A percentile compares a stretch with the other conserved stretches of the same genome.
Conservation (phyloP, 2,888 invertebrate species). For the Orthosia cruda region DNA sequence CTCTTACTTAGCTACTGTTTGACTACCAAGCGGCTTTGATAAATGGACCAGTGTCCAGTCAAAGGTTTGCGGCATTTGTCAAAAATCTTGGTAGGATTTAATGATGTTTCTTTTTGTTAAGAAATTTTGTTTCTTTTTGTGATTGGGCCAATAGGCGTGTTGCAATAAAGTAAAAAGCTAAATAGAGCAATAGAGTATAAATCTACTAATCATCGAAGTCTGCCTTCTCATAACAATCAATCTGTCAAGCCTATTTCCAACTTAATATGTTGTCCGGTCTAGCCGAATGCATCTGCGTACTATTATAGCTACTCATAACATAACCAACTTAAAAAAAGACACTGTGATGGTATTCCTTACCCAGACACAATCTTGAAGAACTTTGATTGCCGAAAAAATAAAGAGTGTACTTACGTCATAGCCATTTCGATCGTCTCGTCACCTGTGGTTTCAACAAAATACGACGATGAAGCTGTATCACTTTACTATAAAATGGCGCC, state of each 20-base stretch:
- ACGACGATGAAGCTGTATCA: not conserved
- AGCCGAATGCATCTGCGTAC: too few species aligned
- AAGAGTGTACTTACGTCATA: not conserved
- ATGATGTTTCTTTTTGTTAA: conserved; percentile 5
- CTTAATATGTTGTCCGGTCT: too few species aligned
- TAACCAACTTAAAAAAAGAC: too few species aligned
- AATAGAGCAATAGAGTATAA: too few species aligned
- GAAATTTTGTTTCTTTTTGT: too few species aligned
- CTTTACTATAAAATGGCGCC: not conserved
- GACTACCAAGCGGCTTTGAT: conserved; percentile 62
- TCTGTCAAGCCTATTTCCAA: too few species aligned
- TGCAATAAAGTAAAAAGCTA: not conserved
- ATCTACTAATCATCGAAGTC: not conserved
- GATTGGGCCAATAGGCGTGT: not conserved
- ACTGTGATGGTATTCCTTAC: too few species aligned
- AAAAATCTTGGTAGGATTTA: not conserved
- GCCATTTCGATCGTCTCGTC: not conserved
- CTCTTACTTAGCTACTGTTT: conserved; percentile 58
- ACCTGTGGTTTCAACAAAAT: not conserved
- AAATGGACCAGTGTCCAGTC: conserved; percentile 50
- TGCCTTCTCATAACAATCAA: too few species aligned
- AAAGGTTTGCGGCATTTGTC: conserved; percentile 41
- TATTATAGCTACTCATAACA: too few species aligned
- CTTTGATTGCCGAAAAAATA: too few species aligned
- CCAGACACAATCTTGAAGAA: not conserved